Base-by-base conservation (phyloP, 2,888 invertebrate species). In the Calephelis perditalis region DNA sequence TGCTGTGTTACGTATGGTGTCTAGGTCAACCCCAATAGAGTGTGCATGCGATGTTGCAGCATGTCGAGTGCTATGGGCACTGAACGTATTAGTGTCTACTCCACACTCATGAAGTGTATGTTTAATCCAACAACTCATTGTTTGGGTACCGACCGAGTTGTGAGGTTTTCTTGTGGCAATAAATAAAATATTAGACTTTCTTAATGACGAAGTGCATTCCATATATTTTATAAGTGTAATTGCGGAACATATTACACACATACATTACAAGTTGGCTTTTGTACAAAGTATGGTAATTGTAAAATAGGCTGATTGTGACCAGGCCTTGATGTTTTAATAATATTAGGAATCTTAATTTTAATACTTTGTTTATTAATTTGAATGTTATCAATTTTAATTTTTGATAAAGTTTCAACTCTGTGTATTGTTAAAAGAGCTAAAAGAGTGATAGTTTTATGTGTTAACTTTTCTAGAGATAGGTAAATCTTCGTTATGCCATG, bases 401-500 rank as follows among this genome's bases (percentile, higher is more conserved):
- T 12, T 9, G 66, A 64, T 35, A 71, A 62, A 0, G 71, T 72
- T 52, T 63, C 66, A 3, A 66, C 61, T 43, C 72, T 60, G 43
- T 72, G 71, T 1, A 63, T 70, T 7, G 70, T 70, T 4, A 62
- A 47, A 7, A 71, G 58, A 8, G 70, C 69, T 12, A 71, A 59
- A 35, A 71, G 59, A 7, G 67, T 70, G 7, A 68, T 56, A 26
- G 67, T 46, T 58, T 71, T 72, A 54, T 67, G 64, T 0, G 67
- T 59, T n/a, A 68, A 12, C 15, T 57, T 52, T 58, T 64, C 58
- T 8, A 63, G 26, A 35, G 35, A 8, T 11, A 70, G 45, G 12
- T n/a, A n/a, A n/a, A n/a, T 44, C 40, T 12, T 63, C 61, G 63
- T 66, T 66, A 11, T 63, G 65, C 26, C 62, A 61, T 60, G 62